Percentiles rank a stretch among this genome's conserved stretches.
These are phyloP conservation scores for Zaprionus lachaisei DNA, from an alignment of 1,140 invertebrate genomes.

Conservation along the genomic window DNA sequence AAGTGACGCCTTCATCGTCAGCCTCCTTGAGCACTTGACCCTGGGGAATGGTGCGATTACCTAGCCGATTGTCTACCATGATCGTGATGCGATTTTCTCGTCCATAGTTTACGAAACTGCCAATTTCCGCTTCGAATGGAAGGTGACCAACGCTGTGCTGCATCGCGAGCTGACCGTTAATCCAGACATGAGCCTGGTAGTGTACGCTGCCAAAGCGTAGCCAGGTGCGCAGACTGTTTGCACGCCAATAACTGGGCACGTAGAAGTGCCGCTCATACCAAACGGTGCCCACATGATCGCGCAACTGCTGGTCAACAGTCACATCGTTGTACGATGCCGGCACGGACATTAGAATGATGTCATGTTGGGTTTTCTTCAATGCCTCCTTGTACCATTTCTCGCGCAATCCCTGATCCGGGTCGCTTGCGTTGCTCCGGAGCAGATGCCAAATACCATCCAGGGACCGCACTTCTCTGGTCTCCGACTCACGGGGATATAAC, in stretches of 20 bases:
- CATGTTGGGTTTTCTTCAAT: slow-evolving; percentile 26
- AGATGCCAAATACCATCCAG: slow-evolving; percentile 97
- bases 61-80: slow-evolving; percentile 96
- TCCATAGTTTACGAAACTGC: slow-evolving; percentile 88
- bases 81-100: slow-evolving; percentile 93
- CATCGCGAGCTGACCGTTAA: slow-evolving; percentile 92
- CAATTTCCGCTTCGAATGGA: slow-evolving; percentile 95
- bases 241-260: slow-evolving; percentile 90
- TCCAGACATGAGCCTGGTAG: slow-evolving; percentile 94
- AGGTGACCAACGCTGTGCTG: slow-evolving; percentile 97
- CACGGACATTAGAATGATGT: slow-evolving; percentile 93
- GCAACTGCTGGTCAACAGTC: slow-evolving; percentile 90
- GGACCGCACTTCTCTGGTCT: slow-evolving; percentile 90
- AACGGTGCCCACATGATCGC: slow-evolving; percentile 97
- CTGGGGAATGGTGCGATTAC: slow-evolving; percentile 92
- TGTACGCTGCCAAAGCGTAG: slow-evolving; percentile 95
- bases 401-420: slow-evolving; percentile 89
- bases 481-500: slow-evolving; percentile 92
- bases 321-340: slow-evolving; percentile 98
- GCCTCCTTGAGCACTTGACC: slow-evolving; percentile 87
- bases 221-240: slow-evolving; percentile 89
- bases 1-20: slow-evolving; percentile 88
- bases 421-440: slow-evolving; percentile 86
- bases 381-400: slow-evolving; percentile 90
- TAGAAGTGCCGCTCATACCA: slow-evolving; percentile 95